These are phyloP conservation scores for Prionace glauca DNA, from an alignment of 2,797 vertebrate genomes.

Conservation along the genomic window DNA sequence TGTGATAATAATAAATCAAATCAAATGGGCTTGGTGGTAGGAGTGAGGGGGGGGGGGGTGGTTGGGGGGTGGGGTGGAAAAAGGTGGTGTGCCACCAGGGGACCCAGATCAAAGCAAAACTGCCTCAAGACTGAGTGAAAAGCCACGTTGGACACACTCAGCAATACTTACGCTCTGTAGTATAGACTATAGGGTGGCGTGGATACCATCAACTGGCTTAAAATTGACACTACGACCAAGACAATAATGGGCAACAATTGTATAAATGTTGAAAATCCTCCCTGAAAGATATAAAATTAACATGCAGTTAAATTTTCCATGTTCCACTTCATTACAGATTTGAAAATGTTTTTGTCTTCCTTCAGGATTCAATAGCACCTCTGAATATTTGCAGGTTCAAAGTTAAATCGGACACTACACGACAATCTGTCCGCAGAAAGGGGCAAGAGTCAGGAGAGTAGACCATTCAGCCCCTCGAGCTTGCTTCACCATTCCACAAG, in stretches of 20 bases:
- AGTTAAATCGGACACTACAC: not conserved
- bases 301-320: not conserved
- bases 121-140: not conserved
- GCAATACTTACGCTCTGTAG: constrained; percentile 80
- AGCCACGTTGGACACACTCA: not conserved
- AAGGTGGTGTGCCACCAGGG: too few species aligned
- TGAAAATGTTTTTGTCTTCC: not conserved
- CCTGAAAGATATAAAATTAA: constrained; percentile 57
- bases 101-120: not conserved
- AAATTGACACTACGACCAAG: constrained; percentile 85
- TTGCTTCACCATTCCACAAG: too few species aligned
- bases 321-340: not conserved
- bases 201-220: constrained; percentile 96
- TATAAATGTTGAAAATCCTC: constrained; percentile 97
- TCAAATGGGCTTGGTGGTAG: too few species aligned
- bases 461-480: too few species aligned
- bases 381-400: not conserved
- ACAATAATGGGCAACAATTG: constrained; percentile 95
- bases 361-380: not conserved
- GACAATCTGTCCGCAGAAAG: not conserved
- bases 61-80: too few species aligned
- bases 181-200: constrained; percentile 92
- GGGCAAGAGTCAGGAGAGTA: too few species aligned
- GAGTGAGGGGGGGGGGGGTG: too few species aligned
- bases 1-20: too few species aligned